phyloP scores from a whole-genome alignment of 2,797 vertebrate species.

The Muscicapa comitata region DNA sequence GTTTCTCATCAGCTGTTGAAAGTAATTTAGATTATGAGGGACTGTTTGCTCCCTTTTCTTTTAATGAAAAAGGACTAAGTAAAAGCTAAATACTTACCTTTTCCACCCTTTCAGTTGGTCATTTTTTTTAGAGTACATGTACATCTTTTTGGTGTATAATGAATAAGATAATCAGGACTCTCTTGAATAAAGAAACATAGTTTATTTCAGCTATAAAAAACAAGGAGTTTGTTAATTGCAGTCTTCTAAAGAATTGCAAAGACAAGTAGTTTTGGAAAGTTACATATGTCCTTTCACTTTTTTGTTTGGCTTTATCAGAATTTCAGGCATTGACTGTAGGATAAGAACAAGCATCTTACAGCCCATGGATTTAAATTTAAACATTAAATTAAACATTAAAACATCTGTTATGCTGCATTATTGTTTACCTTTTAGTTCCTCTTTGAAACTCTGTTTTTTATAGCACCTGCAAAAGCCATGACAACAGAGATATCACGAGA shows the following conservation, averaged over 20 bases:
- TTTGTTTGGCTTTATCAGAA: neutral
- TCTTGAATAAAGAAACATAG: neutral
- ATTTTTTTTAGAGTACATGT: neutral
- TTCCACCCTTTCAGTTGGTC: neutral
- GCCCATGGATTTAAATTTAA: neutral
- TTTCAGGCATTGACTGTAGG: neutral
- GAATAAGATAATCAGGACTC: neutral
- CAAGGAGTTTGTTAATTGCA: neutral
- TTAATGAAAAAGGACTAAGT: neutral
- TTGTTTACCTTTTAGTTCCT: neutral
- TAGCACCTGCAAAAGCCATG: neutral
- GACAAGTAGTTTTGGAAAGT: neutral
- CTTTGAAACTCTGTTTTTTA: neutral
- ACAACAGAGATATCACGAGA: neutral
- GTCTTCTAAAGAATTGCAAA: neutral
- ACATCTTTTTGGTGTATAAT: neutral
- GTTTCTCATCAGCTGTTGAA: neutral
- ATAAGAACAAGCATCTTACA: neutral
- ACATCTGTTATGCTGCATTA: neutral
- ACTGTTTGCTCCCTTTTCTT: neutral
- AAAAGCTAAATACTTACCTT: neutral
- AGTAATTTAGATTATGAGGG: neutral
- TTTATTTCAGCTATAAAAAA: neutral
- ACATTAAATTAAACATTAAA: neutral
- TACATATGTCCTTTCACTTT: neutral